Conservation (phyloP, 1,140 invertebrate species). For the Drosophila murphyi region DNA sequence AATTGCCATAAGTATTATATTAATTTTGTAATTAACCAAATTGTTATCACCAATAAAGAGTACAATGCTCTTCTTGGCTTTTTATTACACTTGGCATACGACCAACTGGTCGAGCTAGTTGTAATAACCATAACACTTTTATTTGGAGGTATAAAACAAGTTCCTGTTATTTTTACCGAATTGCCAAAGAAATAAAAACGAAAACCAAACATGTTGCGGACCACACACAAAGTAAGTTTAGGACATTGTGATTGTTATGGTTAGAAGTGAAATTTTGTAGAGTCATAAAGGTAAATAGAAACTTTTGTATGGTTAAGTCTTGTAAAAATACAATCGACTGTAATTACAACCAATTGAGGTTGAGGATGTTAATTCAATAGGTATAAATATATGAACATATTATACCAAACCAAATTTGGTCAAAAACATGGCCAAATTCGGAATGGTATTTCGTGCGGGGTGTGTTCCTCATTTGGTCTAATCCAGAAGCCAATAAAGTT, state of each 20-base stretch:
- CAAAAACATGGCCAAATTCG: slow-evolving; percentile 19
- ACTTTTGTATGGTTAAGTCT: slow-evolving; percentile 26
- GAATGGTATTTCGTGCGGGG: slow-evolving; percentile 7
- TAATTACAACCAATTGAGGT: slow-evolving; percentile 27
- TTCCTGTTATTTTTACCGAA: slow-evolving; percentile 37
- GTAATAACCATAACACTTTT: slow-evolving; percentile 1
- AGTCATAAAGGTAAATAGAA: slow-evolving; percentile 44
- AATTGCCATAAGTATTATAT: too few relatives aligned
- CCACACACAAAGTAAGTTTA: slow-evolving; percentile 39
- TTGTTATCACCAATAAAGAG: not conserved
- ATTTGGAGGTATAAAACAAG: slow-evolving; percentile 32
- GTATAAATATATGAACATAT: not conserved
- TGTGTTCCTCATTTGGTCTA: slow-evolving; percentile 28
- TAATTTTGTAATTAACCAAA: not conserved
- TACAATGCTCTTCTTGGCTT: not conserved
- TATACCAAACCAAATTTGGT: not conserved
- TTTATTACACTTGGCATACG: not conserved
- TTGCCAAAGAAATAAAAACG: slow-evolving; percentile 15
- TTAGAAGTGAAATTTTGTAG: slow-evolving; percentile 30
- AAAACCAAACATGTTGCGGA: slow-evolving; percentile 11
- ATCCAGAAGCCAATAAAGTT: slow-evolving; percentile 58
- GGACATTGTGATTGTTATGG: slow-evolving; percentile 3
- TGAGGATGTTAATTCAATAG: not conserved
- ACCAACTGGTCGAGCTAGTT: slow-evolving; percentile 1
- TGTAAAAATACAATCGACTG: not conserved